Evolutionary conservation across 2,113 vertebrate genomes (phyloP).

Genomic region (Gila orcuttii): DNA sequence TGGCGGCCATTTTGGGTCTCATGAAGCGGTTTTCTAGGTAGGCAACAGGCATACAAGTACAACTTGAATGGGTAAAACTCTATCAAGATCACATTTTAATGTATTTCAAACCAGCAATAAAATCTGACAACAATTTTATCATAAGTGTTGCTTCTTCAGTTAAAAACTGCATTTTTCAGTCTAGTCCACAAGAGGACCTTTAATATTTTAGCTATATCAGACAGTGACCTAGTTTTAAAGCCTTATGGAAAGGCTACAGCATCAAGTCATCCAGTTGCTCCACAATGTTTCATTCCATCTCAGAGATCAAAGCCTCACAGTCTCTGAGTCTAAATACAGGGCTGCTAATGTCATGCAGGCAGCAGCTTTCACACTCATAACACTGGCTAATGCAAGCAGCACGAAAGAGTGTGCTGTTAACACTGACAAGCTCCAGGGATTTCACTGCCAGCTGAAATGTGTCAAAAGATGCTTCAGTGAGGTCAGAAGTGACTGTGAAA

Average conservation of each 20-base stretch:
- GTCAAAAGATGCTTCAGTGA: background rate
- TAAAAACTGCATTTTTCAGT: background rate
- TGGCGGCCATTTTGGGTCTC: background rate
- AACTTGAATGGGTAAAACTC: background rate
- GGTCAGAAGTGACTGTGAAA: constrained; percentile 14
- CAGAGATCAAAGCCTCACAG: constrained; percentile 36
- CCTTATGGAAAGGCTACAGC: background rate
- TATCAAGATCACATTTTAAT: background rate
- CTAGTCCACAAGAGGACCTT: background rate
- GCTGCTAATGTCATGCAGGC: constrained; percentile 31
- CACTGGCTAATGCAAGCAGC: constrained; percentile 12
- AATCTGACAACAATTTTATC: background rate
- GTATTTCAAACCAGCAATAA: background rate
- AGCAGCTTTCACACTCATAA: constrained; percentile 27
- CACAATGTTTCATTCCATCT: constrained; percentile 6
- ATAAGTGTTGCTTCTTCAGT: background rate
- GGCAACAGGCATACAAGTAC: background rate
- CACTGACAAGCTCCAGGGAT: constrained; percentile 38
- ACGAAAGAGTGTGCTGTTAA: background rate
- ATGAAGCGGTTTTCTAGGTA: background rate
- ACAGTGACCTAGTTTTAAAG: constrained; percentile 21
- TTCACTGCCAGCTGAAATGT: constrained; percentile 11
- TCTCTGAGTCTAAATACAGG: background rate
- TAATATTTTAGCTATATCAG: background rate
- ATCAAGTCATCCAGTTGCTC: background rate